A percentile compares a stretch with the other conserved stretches of the same genome.
phyloP scores from a whole-genome alignment of 2,113 vertebrate genomes.

The Fulica atra region DNA sequence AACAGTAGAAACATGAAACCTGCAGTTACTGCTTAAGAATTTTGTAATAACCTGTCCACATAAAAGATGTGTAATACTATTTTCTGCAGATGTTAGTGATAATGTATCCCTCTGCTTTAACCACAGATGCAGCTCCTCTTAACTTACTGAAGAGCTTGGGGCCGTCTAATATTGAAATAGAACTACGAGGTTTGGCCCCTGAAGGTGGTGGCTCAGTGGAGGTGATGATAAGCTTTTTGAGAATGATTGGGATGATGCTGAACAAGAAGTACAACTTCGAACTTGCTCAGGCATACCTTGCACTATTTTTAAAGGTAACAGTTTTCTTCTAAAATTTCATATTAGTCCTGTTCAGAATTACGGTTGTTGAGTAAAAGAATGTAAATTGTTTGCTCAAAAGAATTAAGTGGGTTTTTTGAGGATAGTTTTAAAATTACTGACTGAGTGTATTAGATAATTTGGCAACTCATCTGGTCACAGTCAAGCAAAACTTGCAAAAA shows the following conservation, averaged over 20 bases:
- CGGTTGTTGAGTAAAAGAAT: not conserved
- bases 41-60: not conserved
- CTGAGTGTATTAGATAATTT: not conserved
- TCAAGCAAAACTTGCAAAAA: not conserved
- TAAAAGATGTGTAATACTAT: not conserved
- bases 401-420: not conserved
- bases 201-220: slow-evolving; percentile 83
- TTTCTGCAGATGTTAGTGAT: not conserved
- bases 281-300: slow-evolving; percentile 91
- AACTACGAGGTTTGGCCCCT: slow-evolving; percentile 82
- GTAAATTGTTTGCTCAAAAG: fast-evolving
- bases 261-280: slow-evolving; percentile 87
- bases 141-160: slow-evolving; percentile 82
- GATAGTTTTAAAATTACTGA: not conserved
- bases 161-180: slow-evolving; percentile 84
- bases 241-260: slow-evolving; percentile 87
- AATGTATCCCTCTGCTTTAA: not conserved
- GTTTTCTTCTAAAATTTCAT: not conserved
- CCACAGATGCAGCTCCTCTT: slow-evolving; percentile 78
- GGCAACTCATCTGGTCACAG: not conserved
- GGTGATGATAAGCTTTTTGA: slow-evolving; percentile 86
- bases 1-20: not conserved
- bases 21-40: not conserved
- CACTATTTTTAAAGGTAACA: slow-evolving; percentile 91
- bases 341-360: not conserved